Evolutionary conservation across 1,140 invertebrate species (phyloP), one percentile per base, ranked within the genome.

Genomic region (Cyclargus thomasi): DNA sequence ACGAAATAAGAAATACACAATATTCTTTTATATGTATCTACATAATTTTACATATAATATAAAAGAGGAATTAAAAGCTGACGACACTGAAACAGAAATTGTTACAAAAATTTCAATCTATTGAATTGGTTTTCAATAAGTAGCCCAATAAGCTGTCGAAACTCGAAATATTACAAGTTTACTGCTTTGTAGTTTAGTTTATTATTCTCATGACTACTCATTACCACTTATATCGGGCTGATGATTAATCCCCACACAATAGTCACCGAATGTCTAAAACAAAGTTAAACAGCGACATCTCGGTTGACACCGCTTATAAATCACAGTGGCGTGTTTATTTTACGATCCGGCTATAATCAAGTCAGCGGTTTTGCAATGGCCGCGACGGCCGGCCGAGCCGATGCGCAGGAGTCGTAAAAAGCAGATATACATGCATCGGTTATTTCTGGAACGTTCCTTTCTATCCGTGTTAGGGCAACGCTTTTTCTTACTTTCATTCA

Each of bases 321-420:
- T 86, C 85, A 84, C 75, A 75, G 77, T 69, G 73, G 74, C 73
- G 81, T 83, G 81, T 85, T 88, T 85, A 83, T 81, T 88, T 88
- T 85, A 88, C 80, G 82, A 85, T 82, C 80, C 70, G 74, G 79
- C 81, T 87, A 85, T 85, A 84, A 87, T 84, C 80, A 84, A 77
- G 75, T 74, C 75, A 74, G 78, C 75, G 85, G 82, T 88, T 88
- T 88, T 85, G 85, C 85, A 86, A 88, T 73, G 70, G 74, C 69
- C 76, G 75, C 72, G 66, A 74, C 67, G 72, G 72, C 70, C 72
- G 75, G 76, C 69, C 64, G 68, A 62, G 65, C 68, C 67, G 72
- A 76, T 80, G 73, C 77, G 76, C 74, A 70, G 57, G 68, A 70
- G 78, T 82, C 81, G 75, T 86, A 83, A 85, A 84, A 81, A 82